Evolutionary conservation across 2,888 invertebrate species (phyloP).

Genomic region (Phengaris alcon): DNA sequence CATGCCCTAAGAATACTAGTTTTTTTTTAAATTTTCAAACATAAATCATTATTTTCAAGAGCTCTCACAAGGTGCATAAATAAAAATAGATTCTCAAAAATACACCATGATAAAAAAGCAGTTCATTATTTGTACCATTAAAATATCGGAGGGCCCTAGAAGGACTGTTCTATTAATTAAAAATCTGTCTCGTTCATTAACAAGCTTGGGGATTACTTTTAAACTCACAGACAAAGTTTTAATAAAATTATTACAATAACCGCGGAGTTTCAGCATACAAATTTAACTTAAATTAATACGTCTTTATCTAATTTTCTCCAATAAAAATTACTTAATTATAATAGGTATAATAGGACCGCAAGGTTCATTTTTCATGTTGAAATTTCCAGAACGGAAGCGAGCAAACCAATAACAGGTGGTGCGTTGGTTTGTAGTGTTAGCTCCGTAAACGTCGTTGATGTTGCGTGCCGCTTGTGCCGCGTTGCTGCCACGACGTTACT

Average conservation of each 20-base stretch:
- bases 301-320: background rate
- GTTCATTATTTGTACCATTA: slow-evolving; percentile 27
- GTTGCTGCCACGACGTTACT: no score
- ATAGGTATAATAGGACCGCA: no score
- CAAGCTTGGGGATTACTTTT: slow-evolving; percentile 38
- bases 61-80: background rate
- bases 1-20: no score
- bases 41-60: background rate
- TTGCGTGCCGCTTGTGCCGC: no score
- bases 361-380: no score
- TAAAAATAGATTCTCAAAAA: background rate
- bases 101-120: background rate
- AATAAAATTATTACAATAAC: slow-evolving; percentile 38
- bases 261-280: slow-evolving; percentile 29
- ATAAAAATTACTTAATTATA: background rate
- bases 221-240: slow-evolving; percentile 38
- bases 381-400: no score
- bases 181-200: slow-evolving; percentile 38
- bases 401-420: no score
- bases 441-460: no score
- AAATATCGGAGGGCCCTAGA: slow-evolving; percentile 32
- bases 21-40: background rate
- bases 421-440: no score
- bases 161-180: slow-evolving; percentile 37
- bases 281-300: slow-evolving; percentile 23